Conservation (phyloP, 2,888 invertebrate species). For the Caenorhabditis imperialis region DNA sequence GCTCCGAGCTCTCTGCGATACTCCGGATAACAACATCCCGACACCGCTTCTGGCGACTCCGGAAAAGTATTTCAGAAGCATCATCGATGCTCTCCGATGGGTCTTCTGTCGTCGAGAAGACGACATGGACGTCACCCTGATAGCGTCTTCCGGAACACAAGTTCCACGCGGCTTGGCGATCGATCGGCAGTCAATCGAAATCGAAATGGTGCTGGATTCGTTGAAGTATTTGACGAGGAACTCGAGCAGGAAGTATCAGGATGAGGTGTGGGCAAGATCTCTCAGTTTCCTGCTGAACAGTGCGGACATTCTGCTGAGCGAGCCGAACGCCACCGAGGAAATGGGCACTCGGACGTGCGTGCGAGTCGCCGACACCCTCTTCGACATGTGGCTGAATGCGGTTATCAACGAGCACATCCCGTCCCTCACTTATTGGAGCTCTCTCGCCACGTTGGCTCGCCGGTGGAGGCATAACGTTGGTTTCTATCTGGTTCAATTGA, state of each 20-base stretch:
- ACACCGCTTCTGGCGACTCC: conserved; percentile 66
- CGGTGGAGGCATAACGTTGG: conserved; percentile 74
- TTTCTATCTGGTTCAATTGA: too few relatives aligned
- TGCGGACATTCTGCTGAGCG: conserved; percentile 68
- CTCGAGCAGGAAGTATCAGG: conserved; percentile 63
- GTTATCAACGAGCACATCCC: conserved; percentile 73
- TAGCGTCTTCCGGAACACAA: conserved; percentile 22
- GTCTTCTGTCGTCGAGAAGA: conserved; percentile 67
- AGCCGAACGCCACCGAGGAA: conserved; percentile 69
- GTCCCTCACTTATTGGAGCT: conserved; percentile 75
- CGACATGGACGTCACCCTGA: conserved; percentile 30
- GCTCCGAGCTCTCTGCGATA: conserved; percentile 64
- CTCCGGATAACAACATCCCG: conserved; percentile 63
- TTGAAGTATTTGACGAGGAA: conserved; percentile 57
- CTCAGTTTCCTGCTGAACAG: conserved; percentile 71
- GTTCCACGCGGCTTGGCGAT: conserved; percentile 59
- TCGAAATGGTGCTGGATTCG: conserved; percentile 61
- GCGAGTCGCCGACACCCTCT: conserved; percentile 70
- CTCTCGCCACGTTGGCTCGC: conserved; percentile 63
- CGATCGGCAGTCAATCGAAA: conserved; percentile 62
- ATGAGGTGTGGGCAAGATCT: conserved; percentile 73
- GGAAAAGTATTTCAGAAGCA: conserved; percentile 70
- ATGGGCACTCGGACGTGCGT: conserved; percentile 68
- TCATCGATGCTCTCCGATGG: conserved; percentile 72
- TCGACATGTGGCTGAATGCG: conserved; percentile 74